phyloP scores from a whole-genome alignment of 2,888 invertebrate species.

The Lamellibrachia columna region DNA sequence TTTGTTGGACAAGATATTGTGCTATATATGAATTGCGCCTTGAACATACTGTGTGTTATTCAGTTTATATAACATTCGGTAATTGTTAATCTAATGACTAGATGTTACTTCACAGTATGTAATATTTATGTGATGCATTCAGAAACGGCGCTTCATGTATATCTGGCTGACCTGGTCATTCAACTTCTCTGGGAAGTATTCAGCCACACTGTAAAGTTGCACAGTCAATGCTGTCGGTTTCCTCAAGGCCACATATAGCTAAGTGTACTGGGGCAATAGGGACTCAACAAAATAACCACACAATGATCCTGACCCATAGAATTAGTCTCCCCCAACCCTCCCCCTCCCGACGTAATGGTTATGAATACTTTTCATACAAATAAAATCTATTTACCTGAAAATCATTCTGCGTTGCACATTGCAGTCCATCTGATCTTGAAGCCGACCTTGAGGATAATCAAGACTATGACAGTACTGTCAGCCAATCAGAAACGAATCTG shows the following conservation, averaged over 20 bases:
- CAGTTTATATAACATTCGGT: background rate
- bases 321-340: background rate
- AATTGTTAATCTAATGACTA: background rate
- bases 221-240: too few species aligned
- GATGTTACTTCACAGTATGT: background rate
- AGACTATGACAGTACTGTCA: constrained; percentile 68
- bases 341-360: background rate
- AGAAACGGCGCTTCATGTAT: background rate
- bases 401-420: background rate
- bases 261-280: too few species aligned
- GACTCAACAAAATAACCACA: too few species aligned
- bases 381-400: background rate
- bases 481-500: constrained; percentile 67
- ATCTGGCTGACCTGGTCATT: background rate
- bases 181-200: background rate
- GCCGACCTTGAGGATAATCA: constrained; percentile 73
- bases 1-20: background rate
- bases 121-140: background rate
- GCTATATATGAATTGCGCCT: too few species aligned
- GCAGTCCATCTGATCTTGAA: constrained; percentile 72
- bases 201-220: background rate
- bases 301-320: too few species aligned
- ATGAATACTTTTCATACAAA: background rate
- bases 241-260: too few species aligned
- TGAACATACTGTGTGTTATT: background rate